phyloP scores from a whole-genome alignment of 1,140 invertebrate genomes.

The Euwallacea similis region DNA sequence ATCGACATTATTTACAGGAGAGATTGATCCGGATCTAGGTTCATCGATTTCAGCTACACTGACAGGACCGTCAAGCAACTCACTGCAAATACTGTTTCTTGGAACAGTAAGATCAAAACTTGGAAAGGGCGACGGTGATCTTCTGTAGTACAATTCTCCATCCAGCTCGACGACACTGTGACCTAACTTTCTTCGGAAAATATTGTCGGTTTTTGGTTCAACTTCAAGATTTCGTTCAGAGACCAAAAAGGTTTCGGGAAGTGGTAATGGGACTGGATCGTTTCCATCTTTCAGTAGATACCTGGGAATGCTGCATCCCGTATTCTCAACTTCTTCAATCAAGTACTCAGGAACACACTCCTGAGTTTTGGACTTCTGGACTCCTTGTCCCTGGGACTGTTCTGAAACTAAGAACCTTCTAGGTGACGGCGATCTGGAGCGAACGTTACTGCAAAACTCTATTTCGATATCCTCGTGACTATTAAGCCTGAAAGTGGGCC shows the following conservation, averaged over 20 bases:
- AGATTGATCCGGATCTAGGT: slow-evolving; percentile 21
- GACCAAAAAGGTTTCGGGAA: slow-evolving; percentile 39
- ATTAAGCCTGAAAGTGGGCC: slow-evolving; percentile 26
- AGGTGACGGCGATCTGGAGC: slow-evolving; percentile 31
- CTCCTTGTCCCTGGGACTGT: slow-evolving; percentile 6
- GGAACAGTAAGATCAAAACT: slow-evolving; percentile 42
- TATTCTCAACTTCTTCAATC: slow-evolving; percentile 29
- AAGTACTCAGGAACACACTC: slow-evolving; percentile 39
- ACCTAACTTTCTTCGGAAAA: slow-evolving; percentile 25
- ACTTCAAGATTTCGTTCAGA: slow-evolving; percentile 15
- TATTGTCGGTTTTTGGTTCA: slow-evolving; percentile 16
- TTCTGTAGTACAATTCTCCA: slow-evolving; percentile 25
- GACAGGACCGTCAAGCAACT: slow-evolving; percentile 41
- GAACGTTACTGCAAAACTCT: slow-evolving; percentile 27
- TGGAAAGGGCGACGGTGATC: slow-evolving; percentile 45
- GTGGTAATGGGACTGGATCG: slow-evolving; percentile 21
- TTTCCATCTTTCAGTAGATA: slow-evolving; percentile 32
- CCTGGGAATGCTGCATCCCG: neutral
- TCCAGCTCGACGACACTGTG: slow-evolving; percentile 31
- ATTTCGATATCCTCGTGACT: slow-evolving; percentile 42
- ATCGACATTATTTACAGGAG: slow-evolving; percentile 9
- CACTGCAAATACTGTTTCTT: slow-evolving; percentile 45
- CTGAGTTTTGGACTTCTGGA: slow-evolving; percentile 29
- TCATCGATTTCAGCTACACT: slow-evolving; percentile 45
- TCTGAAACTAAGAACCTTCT: slow-evolving; percentile 40